Evolutionary conservation across 2,888 invertebrate genomes (phyloP).

Genomic region (Pegoplata infirma): DNA sequence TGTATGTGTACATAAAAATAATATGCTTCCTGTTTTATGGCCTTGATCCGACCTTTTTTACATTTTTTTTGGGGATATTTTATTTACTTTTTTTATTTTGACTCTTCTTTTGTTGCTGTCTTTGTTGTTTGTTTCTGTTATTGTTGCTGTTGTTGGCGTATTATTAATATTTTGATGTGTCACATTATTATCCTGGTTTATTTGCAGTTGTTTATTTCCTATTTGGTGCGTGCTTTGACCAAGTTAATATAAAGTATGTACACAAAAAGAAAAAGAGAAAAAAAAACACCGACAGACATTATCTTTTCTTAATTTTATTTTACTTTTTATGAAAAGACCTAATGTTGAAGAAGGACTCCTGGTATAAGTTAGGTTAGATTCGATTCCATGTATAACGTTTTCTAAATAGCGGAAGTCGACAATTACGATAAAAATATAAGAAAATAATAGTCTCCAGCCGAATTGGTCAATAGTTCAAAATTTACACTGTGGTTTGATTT

Average conservation of each 20-base stretch:
- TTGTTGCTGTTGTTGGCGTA: neutral
- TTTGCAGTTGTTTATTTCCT: conserved; percentile 21
- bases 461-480: too few species aligned
- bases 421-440: too few species aligned
- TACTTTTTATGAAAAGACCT: neutral
- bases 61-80: neutral
- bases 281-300: neutral
- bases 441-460: too few species aligned
- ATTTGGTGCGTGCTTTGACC: conserved; percentile 10
- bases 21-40: conserved; percentile 25
- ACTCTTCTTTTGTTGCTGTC: neutral
- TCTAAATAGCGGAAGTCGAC: too few species aligned
- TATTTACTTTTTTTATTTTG: neutral
- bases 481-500: too few species aligned
- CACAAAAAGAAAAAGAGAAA: neutral
- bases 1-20: neutral
- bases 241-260: conserved; percentile 11
- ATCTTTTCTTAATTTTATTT: neutral
- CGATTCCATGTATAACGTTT: too few species aligned
- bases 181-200: conserved; percentile 31
- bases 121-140: neutral
- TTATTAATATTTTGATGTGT: conserved; percentile 34
- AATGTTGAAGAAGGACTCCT: neutral
- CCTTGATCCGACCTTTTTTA: conserved; percentile 4
- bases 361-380: too few species aligned